Evolutionary conservation across 2,888 invertebrate genomes (phyloP).

Genomic region (Keiferia lycopersicella): DNA sequence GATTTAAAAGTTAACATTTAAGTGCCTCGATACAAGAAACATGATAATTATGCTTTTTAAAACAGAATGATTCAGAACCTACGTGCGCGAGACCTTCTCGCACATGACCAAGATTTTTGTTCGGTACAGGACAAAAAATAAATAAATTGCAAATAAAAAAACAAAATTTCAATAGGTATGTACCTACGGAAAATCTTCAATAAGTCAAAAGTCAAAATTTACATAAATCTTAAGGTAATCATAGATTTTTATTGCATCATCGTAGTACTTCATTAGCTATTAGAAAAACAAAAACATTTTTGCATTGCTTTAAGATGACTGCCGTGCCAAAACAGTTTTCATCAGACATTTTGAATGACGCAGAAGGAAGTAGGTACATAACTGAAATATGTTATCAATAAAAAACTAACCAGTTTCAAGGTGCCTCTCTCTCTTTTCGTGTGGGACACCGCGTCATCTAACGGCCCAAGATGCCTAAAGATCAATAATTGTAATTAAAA

Average conservation of each 20-base stretch:
- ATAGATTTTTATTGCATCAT: slow-evolving; percentile 17
- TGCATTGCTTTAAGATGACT: slow-evolving; percentile 25
- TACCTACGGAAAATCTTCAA: not conserved
- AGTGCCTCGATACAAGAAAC: too few relatives aligned
- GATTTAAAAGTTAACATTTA: too few relatives aligned
- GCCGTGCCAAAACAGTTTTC: slow-evolving; percentile 49
- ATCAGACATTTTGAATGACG: slow-evolving; percentile 36
- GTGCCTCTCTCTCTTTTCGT: too few relatives aligned
- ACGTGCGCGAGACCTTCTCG: too few relatives aligned
- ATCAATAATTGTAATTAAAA: too few relatives aligned
- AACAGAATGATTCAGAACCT: too few relatives aligned
- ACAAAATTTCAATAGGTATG: not conserved
- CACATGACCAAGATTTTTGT: too few relatives aligned
- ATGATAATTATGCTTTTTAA: too few relatives aligned
- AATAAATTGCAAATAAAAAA: too few relatives aligned
- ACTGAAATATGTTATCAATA: not conserved
- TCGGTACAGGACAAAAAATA: too few relatives aligned
- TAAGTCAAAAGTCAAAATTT: not conserved
- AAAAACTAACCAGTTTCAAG: not conserved
- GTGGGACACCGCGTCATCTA: too few relatives aligned
- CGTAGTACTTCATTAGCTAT: not conserved
- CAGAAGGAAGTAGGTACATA: not conserved
- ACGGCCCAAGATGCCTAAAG: too few relatives aligned
- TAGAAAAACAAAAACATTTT: slow-evolving; percentile 5
- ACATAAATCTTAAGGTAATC: slow-evolving; percentile 1